These are phyloP conservation scores for Apogon hyalosoma DNA, from an alignment of 2,797 vertebrate genomes.

Conservation along the genomic window DNA sequence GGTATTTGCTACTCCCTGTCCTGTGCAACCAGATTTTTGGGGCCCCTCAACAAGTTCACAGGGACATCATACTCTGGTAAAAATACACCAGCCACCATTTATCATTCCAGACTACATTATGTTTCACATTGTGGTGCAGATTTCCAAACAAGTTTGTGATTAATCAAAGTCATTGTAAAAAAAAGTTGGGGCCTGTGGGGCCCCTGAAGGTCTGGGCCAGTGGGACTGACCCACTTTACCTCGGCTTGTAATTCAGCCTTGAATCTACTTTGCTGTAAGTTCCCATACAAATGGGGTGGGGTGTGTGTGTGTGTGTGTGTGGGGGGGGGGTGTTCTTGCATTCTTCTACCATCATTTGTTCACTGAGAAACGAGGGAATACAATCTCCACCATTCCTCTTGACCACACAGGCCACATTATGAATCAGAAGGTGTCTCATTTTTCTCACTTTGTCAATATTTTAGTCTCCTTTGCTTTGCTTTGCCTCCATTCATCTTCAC, in stretches of 20 bases:
- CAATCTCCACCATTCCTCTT: conserved; percentile 31
- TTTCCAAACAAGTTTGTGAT: conserved; percentile 15
- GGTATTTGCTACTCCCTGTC: too few species aligned
- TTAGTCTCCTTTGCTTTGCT: conserved; percentile 45
- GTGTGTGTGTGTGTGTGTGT: too few species aligned
- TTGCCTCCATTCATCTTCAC: conserved; percentile 62
- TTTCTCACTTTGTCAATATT: conserved; percentile 70
- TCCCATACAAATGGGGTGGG: neutral
- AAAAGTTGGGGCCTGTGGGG: neutral
- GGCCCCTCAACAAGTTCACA: too few species aligned
- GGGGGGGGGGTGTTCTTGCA: too few species aligned
- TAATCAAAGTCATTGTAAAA: conserved; percentile 10
- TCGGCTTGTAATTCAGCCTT: neutral
- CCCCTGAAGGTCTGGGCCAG: neutral
- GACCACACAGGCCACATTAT: conserved; percentile 33
- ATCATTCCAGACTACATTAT: neutral
- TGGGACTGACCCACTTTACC: conserved; percentile 13
- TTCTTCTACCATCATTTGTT: conserved; percentile 17
- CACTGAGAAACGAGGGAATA: conserved; percentile 21
- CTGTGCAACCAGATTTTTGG: too few species aligned
- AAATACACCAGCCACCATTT: too few species aligned
- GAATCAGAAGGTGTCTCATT: conserved; percentile 52
- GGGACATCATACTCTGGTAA: too few species aligned
- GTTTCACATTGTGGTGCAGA: neutral
- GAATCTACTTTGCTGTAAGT: neutral